Evolutionary conservation across 2,113 vertebrate species (phyloP).

Genomic region (Phylloscopus trochilus): DNA sequence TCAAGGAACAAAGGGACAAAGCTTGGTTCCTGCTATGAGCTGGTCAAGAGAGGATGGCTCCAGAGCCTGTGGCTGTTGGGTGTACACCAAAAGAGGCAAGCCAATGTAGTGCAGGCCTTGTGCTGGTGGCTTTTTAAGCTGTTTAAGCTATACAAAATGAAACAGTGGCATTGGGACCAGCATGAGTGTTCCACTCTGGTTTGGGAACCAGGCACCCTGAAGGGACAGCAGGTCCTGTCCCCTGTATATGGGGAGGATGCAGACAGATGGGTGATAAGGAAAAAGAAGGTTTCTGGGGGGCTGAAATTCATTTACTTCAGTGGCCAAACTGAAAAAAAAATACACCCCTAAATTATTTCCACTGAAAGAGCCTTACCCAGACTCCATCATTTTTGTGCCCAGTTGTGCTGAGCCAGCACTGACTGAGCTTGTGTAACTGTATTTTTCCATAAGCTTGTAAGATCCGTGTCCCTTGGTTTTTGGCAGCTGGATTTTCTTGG

Average conservation of each 20-base stretch:
- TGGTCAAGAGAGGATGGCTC: not conserved
- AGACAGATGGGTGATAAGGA: accelerated
- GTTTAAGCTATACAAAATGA: not conserved
- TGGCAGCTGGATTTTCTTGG: not conserved
- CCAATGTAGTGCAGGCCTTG: not conserved
- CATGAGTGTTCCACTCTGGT: accelerated
- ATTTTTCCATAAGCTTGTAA: not conserved
- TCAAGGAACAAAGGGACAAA: not conserved
- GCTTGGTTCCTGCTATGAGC: not conserved
- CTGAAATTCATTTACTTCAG: not conserved
- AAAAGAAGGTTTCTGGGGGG: not conserved
- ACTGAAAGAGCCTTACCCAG: not conserved
- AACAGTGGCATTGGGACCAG: not conserved
- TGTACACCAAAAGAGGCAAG: not conserved
- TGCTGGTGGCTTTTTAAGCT: not conserved
- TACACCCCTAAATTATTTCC: not conserved
- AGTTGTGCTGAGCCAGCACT: not conserved
- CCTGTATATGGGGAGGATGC: accelerated
- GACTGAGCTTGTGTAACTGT: not conserved
- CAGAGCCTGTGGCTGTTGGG: not conserved
- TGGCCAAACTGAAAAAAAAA: not conserved
- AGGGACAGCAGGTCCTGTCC: accelerated
- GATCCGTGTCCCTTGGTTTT: not conserved
- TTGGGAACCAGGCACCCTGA: accelerated
- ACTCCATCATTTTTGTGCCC: not conserved